Conservation (phyloP, 2,888 invertebrate species). For the Stenolophus ochropezus region DNA sequence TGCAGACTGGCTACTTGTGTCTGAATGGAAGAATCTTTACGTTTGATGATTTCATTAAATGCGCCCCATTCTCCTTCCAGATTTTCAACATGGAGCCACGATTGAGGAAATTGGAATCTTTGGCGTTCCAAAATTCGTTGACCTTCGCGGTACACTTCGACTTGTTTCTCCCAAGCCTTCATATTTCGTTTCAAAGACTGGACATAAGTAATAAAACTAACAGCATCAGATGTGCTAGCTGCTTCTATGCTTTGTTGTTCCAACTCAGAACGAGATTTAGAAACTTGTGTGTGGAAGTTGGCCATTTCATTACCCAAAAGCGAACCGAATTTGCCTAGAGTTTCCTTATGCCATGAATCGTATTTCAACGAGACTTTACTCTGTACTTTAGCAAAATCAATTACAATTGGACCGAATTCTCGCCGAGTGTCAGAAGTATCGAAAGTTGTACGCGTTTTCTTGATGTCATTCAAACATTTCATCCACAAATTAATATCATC, state of each 20-base stretch:
- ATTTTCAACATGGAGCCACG: slow-evolving; percentile 99
- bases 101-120: slow-evolving; percentile 96
- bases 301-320: slow-evolving; percentile 97
- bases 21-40: slow-evolving; percentile 98
- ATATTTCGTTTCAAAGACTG: slow-evolving; percentile 98
- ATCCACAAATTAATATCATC: slow-evolving; percentile 98
- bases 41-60: slow-evolving; percentile 98
- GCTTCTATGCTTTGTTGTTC: slow-evolving; percentile 99
- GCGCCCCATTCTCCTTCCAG: slow-evolving; percentile 99
- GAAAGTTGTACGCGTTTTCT: slow-evolving; percentile 97
- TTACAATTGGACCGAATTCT: slow-evolving; percentile 97
- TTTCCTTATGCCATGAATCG: slow-evolving; percentile 99
- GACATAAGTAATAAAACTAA: slow-evolving; percentile 98
- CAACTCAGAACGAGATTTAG: slow-evolving; percentile 94
- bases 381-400: slow-evolving; percentile 99
- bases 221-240: slow-evolving; percentile 98
- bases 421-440: slow-evolving; percentile 98
- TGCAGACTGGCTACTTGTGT: slow-evolving; percentile 96
- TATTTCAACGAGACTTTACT: slow-evolving; percentile 99
- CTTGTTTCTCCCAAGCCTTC: slow-evolving; percentile 90
- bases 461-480: slow-evolving; percentile 97
- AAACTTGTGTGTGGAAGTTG: slow-evolving; percentile 92
- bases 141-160: slow-evolving; percentile 96
- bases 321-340: slow-evolving; percentile 96
- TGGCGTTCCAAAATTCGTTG: slow-evolving; percentile 97